Base-by-base conservation (phyloP, 2,113 vertebrate species). In the Ciconia boyciana region DNA sequence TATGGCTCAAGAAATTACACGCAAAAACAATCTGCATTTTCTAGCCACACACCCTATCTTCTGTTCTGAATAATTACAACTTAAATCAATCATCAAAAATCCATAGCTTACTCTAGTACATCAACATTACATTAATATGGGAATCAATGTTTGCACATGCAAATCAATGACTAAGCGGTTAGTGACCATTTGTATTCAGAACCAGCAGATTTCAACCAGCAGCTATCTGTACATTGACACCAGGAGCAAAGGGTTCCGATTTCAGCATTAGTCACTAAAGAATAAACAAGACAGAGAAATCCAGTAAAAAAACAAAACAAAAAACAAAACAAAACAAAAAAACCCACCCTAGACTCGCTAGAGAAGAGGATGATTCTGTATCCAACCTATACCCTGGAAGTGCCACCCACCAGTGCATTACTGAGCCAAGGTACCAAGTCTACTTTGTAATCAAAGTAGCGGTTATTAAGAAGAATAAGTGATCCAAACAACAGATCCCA, bases 231-330 rank as follows among this genome's bases (percentile, higher is more conserved):
- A 15, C 12, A 1, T 1, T 19, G 65, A 48, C 65, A 51, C n/a
- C 26, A 6, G 82, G 32, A 71, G 20, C 4, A 1, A 28, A 65
- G 87, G 49, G 24, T 75, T 32, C 62, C 16, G 4, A 11, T 39
- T 12, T 24, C 82, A 77, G 29, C 57, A 28, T 39, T 44, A 43
- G 51, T 55, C 75, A 39, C 4, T 3, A 2, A 39, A 32, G 25
- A 32, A 36, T 6, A 29, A 62, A 26, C 9, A 2, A 32, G 44
- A 12, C 24, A 13, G 3, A 11, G 49, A 25, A 44, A 72, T 4
- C 10, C 0, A 3, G 31, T 0, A 21, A 60, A 31, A 8, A 9
- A 36, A 39, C 39, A 39, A 39, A 39, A 39, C 39, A 39, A 44
- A 4, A 76, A 21, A 21, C 24, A 7, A 41, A 18, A 14, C 19